These are phyloP conservation scores for Conops quadrifasciatus DNA, from an alignment of 2,888 invertebrate genomes.

Conservation along the genomic window DNA sequence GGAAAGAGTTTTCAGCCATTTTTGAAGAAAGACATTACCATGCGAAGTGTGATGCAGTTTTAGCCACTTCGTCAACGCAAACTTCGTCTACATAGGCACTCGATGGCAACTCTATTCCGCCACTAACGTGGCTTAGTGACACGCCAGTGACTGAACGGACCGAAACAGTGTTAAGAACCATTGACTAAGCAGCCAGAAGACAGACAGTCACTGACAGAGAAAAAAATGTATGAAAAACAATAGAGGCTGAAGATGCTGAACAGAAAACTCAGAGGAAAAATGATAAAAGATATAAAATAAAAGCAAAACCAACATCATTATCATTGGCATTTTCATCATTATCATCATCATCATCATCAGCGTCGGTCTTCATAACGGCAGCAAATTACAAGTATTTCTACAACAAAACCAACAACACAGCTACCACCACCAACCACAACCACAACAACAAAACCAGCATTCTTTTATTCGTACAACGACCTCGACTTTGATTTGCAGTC, in stretches of 20 bases:
- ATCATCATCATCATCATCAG: constrained; percentile 22
- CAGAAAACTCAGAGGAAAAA: background rate
- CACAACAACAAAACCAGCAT: constrained; percentile 50
- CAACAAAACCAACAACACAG: constrained; percentile 43
- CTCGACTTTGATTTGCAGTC: constrained; percentile 64
- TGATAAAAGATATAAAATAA: background rate
- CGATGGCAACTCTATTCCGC: too few relatives aligned
- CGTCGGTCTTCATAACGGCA: constrained; percentile 28
- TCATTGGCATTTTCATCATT: background rate
- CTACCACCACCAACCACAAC: constrained; percentile 32
- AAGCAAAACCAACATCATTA: background rate
- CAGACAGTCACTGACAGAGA: too few relatives aligned
- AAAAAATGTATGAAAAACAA: background rate
- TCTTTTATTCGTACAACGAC: constrained; percentile 63
- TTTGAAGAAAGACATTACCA: too few relatives aligned
- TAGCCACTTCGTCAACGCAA: too few relatives aligned
- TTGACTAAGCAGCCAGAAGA: too few relatives aligned
- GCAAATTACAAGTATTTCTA: constrained; percentile 37
- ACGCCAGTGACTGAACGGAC: too few relatives aligned
- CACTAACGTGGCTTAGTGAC: too few relatives aligned
- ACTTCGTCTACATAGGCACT: too few relatives aligned
- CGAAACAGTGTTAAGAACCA: too few relatives aligned
- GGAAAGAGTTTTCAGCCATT: too few relatives aligned
- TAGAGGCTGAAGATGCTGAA: background rate
- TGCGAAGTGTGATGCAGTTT: too few relatives aligned